phyloP scores from a whole-genome alignment of 2,113 vertebrate genomes.

The Anguilla rostrata region DNA sequence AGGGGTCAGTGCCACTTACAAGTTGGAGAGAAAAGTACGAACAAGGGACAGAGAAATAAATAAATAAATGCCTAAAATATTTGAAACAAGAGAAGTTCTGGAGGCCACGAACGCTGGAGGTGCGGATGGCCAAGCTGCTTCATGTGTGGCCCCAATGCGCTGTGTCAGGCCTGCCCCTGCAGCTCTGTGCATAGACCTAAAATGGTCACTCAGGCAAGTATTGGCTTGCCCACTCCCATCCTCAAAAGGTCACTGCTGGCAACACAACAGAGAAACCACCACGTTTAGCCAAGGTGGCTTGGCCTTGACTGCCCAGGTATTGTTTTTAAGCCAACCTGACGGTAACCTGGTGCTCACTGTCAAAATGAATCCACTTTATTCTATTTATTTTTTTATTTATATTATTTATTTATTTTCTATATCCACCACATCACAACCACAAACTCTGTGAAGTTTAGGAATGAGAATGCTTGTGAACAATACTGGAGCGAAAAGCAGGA shows the following conservation, averaged over 20 bases:
- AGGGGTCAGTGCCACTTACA: constrained; percentile 65
- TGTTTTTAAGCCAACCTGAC: background rate
- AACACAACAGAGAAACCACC: constrained; percentile 1
- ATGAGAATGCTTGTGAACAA: background rate
- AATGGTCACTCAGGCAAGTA: constrained; percentile 62
- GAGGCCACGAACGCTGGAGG: constrained; percentile 58
- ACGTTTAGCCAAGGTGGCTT: background rate
- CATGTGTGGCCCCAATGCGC: constrained; percentile 70
- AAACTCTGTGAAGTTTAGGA: background rate
- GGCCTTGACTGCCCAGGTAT: background rate
- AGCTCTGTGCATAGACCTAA: constrained; percentile 36
- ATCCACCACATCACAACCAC: background rate
- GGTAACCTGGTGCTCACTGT: background rate
- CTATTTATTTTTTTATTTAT: no score
- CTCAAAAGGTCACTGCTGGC: constrained; percentile 66
- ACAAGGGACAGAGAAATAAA: constrained; percentile 29
- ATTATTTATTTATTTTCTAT: no score
- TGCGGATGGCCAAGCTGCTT: constrained; percentile 71
- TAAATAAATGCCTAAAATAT: background rate
- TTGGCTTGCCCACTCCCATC: constrained; percentile 66
- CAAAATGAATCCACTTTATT: background rate
- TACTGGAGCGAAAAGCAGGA: background rate
- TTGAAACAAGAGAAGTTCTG: background rate
- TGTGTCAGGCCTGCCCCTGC: constrained; percentile 68
- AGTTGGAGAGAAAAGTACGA: constrained; percentile 58